Conservation (phyloP, 1,140 invertebrate species). For the Homarus americanus region DNA sequence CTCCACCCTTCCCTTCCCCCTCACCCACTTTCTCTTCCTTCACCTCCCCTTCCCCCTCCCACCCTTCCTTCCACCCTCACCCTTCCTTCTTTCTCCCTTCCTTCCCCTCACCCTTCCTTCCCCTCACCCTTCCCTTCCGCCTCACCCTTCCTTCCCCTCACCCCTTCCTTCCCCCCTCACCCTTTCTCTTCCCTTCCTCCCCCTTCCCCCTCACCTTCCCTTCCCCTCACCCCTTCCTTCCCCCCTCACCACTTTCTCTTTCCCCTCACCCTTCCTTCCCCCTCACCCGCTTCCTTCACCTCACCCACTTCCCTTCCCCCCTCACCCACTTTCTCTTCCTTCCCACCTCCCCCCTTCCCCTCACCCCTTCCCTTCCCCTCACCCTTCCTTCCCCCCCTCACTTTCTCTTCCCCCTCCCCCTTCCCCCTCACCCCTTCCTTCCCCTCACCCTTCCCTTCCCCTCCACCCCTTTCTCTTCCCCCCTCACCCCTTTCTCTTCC, state of each 20-base stretch:
- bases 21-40: background rate
- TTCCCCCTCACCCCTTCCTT: background rate
- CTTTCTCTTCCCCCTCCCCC: background rate
- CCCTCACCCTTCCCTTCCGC: background rate
- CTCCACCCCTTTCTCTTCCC: background rate
- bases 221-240: background rate
- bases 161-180: background rate
- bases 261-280: background rate
- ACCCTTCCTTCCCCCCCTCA: slow-evolving; percentile 2
- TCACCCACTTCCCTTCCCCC: background rate
- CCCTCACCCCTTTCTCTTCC: background rate
- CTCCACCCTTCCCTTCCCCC: too few relatives aligned
- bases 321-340: background rate
- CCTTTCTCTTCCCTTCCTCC: background rate
- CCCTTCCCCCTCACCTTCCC: slow-evolving; percentile 1
- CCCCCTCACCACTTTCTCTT: too few relatives aligned
- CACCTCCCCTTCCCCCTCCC: background rate
- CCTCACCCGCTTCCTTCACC: background rate
- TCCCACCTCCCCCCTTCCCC: background rate
- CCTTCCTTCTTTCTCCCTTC: background rate
- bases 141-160: background rate
- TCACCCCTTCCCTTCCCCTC: background rate
- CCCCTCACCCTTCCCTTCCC: background rate
- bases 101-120: background rate
- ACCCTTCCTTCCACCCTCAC: background rate